Conservation (phyloP, 92 coral and sea anemone genomes). For the Micromussa lordhowensis region DNA sequence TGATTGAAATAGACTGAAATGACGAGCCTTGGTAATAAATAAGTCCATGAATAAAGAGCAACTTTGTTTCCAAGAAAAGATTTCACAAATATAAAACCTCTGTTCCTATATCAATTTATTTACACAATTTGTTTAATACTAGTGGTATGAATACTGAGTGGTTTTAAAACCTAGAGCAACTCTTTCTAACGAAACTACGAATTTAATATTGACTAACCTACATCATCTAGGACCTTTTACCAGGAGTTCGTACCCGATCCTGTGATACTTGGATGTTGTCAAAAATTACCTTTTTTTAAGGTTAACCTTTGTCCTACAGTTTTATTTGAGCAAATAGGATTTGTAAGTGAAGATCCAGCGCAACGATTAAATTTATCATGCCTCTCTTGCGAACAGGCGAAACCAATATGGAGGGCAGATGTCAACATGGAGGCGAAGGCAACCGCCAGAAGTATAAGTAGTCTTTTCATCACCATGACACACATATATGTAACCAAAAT, state of each 20-base stretch:
- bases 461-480: conserved; percentile 28
- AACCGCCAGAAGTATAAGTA: neutral
- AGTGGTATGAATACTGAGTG: neutral
- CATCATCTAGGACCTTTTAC: neutral
- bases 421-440: conserved; percentile 31
- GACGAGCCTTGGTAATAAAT: neutral
- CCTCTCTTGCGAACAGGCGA: neutral
- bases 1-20: conserved; percentile 40
- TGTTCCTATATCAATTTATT: conserved; percentile 1
- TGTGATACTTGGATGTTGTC: conserved; percentile 1
- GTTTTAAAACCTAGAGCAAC: neutral
- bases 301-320: conserved; percentile 6
- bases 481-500: conserved; percentile 7
- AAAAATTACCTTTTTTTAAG: neutral
- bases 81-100: conserved; percentile 3
- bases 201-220: neutral
- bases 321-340: conserved; percentile 28
- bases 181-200: neutral
- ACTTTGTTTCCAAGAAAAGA: neutral
- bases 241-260: neutral
- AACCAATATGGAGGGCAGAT: conserved; percentile 50
- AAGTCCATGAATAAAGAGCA: neutral
- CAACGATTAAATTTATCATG: conserved; percentile 35
- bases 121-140: conserved; percentile 4
- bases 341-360: conserved; percentile 5